Evolutionary conservation across 2,797 vertebrate genomes (phyloP), one percentile per base, ranked within the genome.

Genomic region (Benthosema pterotum): DNA sequence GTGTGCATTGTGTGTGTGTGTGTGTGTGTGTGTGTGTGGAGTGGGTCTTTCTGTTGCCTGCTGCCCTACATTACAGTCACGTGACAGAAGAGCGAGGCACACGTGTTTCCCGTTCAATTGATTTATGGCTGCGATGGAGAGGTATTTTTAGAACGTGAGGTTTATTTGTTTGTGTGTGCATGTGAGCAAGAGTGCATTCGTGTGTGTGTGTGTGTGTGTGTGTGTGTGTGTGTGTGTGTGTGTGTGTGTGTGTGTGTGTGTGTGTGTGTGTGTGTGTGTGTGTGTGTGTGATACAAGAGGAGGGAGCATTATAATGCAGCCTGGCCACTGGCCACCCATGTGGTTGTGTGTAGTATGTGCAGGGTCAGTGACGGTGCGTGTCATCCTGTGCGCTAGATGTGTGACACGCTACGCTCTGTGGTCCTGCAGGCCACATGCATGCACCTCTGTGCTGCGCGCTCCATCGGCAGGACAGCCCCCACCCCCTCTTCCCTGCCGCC

Each of bases 301-400:
- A 25, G 47, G 58, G 71, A 74, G 72, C 72, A 69, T n/a, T n/a
- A n/a, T 83, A 69, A 81, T 73, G 75, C 68, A 80, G 67, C 51
- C 67, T 64, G 69, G 53, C 57, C 72, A 17, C 22, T 14, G 47
- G 46, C 62, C 63, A 56, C 43, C 28, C 51, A 50, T 61, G 43
- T 38, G 32, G 32, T 38, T 75, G 57, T 47, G 77, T 66, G 52
- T 47, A n/a, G 32, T 49, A 47, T 51, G 52, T 49, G 45, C 22
- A 11, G 57, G 66, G 66, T 72, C 50, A 63, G 42, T 42, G 49
- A 17, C 15, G 12, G 53, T 47, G 43, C 42, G 52, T 65, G 60
- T 53, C 67, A 50, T 3, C 14, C 42, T 52, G 57, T 42, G 11
- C 47, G 42, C 59, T 67, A 49, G 48, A 57, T 66, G 48, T 53